A percentile compares a stretch with the other conserved stretches of the same genome.
Conservation (phyloP, 2,888 invertebrate genomes). For the Colostygia pectinataria region DNA sequence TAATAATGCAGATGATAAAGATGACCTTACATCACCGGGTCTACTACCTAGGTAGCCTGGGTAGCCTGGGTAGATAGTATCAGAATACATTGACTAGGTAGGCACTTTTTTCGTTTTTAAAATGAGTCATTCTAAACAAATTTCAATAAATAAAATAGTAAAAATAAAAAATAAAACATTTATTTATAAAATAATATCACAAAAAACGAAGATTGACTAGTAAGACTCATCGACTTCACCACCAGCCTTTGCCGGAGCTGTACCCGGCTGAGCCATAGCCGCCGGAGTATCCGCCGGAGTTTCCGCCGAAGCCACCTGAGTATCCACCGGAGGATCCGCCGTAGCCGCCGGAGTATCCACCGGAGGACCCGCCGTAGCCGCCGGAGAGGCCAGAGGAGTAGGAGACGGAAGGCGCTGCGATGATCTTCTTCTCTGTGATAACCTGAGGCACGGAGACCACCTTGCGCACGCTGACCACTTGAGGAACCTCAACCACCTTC, state of each 20-base stretch:
- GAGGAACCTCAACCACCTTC: constrained; percentile 50
- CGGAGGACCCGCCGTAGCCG: constrained; percentile 19
- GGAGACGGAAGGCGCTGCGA: constrained; percentile 40
- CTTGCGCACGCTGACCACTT: constrained; percentile 51
- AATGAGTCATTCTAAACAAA: no score
- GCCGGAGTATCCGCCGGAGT: constrained; percentile 19
- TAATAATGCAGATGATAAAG: no score
- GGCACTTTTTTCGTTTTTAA: no score
- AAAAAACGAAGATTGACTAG: constrained; percentile 20
- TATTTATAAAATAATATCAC: constrained; percentile 9
- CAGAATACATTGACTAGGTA: no score
- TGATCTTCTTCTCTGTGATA: constrained; percentile 53
- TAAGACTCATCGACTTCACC: constrained; percentile 19
- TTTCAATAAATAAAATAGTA: no score
- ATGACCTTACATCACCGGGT: no score
- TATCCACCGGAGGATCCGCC: constrained; percentile 19
- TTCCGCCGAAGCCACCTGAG: constrained; percentile 14
- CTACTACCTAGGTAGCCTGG: no score
- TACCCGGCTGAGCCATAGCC: constrained; percentile 19
- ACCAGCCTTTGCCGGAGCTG: constrained; percentile 36
- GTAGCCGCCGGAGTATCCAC: constrained; percentile 20
- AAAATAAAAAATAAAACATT: no score
- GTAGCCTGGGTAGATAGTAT: no score
- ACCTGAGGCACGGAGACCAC: constrained; percentile 57
- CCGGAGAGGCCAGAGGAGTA: constrained; percentile 27